Evolutionary conservation across 1,140 invertebrate genomes (phyloP), one percentile per base, ranked within the genome.

Genomic region (Eupristina koningsbergeri): DNA sequence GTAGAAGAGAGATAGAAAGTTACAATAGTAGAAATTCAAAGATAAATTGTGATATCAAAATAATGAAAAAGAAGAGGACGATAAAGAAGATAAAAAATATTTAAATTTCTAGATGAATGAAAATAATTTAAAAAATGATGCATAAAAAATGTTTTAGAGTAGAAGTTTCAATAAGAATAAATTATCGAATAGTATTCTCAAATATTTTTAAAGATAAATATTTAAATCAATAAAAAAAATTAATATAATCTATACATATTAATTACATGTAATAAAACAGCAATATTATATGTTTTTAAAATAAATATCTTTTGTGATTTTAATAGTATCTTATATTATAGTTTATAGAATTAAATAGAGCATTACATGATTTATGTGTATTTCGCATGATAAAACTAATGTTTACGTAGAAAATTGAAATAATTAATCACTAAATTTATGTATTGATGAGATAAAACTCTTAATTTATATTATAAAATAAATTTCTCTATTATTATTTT

Each of bases 351-450:
- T 71, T 71, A 71, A 71, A 41, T 71, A 71, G 36, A 71, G 36
- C 67, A 71, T 41, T 71, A 26, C 36, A 26, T 71, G 67, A 71
- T 71, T 71, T 71, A 71, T 71, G n/a, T 26, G 17, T 26, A n/a
- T 71, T 71, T 0, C 67, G 22, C 41, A n/a, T 41, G 9, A 71
- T 31, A 41, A n/a, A 31, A 41, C 17, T 71, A 19, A 71, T 71
- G 22, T 71, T 71, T 71, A n/a, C 67, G 41, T 71, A 71, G 67
- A 41, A 71, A 71, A 71, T 36, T 3, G 22, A n/a, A 71, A 41
- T 41, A 41, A 39, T 71, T 71, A 19, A 39, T 67, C 8, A 67
- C 31, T 67, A 36, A 39, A 67, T 67, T 67, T 13, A 34, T 36
- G 1, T 39, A 36, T 64, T 64, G 29, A 67, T 36, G 34, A 67